Base-by-base conservation (phyloP, 2,113 vertebrate genomes). In the Oxyruncus cristatus region DNA sequence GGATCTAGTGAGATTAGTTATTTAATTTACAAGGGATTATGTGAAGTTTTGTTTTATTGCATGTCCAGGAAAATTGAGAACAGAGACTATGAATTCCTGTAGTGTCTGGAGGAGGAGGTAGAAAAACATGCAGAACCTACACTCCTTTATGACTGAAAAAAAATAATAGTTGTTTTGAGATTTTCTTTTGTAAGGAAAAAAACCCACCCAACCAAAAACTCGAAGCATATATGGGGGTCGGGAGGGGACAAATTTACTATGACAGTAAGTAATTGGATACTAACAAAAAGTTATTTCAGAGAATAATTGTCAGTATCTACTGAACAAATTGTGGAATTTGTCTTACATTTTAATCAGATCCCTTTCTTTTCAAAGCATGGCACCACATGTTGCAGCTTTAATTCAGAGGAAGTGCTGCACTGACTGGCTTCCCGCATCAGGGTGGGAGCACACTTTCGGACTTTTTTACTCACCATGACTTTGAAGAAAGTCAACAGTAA, bases 381-480 rank as follows among this genome's bases (percentile, higher is more conserved):
- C 55, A 77, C 46, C 50, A 63, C 35, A 35, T 1, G 6, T 30
- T 2, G 2, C 32, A 65, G 49, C 20, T 73, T 68, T 58, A 77
- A 55, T 42, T 68, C 53, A 52, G 66, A 75, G 52, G 19, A 79
- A 46, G 61, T 1, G 2, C 49, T 6, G 11, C 41, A 49, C 1
- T 1, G n/a, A 81, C 1, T 0, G 59, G 26, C 59, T 62, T 84
- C 59, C 35, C 1, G 0, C 6, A 50, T 55, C 14, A 9, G 33
- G 6, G 20, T 65, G 23, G 14, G 49, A 79, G 16, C 20, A 32
- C 19, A 14, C 30, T 24, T 42, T 35, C 41, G 42, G 59, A 70
- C 50, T 74, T 73, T 65, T 66, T 66, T 28, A 44, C 32, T 37
- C 37, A 41, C 30, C 14, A 30, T 49, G 37, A 24, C 27, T 46